These are phyloP conservation scores for Callocephalon fimbriatum DNA, from an alignment of 2,113 vertebrate species.

Conservation along the genomic window DNA sequence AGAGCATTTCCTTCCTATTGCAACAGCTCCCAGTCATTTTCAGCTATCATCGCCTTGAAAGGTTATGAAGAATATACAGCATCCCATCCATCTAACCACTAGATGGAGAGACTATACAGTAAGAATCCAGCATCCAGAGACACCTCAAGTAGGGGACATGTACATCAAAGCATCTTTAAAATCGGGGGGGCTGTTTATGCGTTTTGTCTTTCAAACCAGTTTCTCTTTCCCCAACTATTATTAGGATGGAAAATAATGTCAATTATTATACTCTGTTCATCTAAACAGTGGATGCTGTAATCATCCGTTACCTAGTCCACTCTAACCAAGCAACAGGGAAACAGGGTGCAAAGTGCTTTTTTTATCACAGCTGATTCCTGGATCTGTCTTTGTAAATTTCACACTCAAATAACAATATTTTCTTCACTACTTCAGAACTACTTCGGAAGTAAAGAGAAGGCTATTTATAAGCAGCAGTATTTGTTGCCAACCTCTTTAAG, in stretches of 20 bases:
- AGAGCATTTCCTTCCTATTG: not conserved
- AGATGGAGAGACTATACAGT: not conserved
- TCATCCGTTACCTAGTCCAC: not conserved
- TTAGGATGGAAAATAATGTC: not conserved
- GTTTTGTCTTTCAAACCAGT: not conserved
- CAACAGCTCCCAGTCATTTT: not conserved
- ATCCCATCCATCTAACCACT: not conserved
- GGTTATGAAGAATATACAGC: not conserved
- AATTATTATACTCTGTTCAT: not conserved
- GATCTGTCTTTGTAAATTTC: not conserved
- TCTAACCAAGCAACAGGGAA: not conserved
- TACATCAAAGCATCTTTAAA: not conserved
- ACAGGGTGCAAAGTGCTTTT: not conserved
- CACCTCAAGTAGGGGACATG: not conserved
- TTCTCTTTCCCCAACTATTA: not conserved
- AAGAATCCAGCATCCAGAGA: not conserved
- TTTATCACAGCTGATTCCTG: not conserved
- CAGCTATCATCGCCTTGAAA: not conserved
- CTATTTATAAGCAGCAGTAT: slow-evolving; percentile 4
- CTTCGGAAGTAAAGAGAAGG: not conserved
- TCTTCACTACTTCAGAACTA: not conserved
- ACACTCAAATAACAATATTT: not conserved
- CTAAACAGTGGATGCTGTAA: not conserved
- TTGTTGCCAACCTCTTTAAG: not conserved
- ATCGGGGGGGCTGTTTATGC: not conserved